A percentile compares a stretch with the other conserved stretches of the same genome.
Conservation (phyloP, 2,888 invertebrate genomes). For the Yponomeuta evonymella region DNA sequence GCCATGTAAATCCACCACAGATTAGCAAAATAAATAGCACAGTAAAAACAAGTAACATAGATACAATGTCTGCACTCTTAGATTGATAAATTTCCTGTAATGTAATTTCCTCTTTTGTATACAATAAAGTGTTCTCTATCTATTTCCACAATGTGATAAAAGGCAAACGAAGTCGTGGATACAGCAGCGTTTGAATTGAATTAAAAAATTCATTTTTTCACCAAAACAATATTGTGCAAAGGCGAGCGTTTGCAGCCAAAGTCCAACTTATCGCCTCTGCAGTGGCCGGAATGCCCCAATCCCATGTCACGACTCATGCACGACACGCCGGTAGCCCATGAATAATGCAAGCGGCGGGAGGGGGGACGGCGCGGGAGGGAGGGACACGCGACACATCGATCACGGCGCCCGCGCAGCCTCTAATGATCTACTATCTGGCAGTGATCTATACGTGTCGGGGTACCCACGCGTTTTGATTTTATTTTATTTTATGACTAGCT, state of each 20-base stretch:
- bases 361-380: not conserved
- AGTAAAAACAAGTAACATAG: too few species aligned
- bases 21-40: too few species aligned
- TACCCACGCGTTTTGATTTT: not conserved
- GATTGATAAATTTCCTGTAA: too few species aligned
- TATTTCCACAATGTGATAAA: too few species aligned
- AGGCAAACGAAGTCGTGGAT: too few species aligned
- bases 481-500: too few species aligned
- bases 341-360: slow-evolving; percentile 1
- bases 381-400: slow-evolving; percentile 2
- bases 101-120: too few species aligned
- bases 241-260: not conserved
- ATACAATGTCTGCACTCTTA: too few species aligned
- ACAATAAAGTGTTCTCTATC: too few species aligned
- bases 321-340: not conserved
- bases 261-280: not conserved
- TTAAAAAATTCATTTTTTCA: too few species aligned
- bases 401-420: not conserved
- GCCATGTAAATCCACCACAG: too few species aligned
- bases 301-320: not conserved
- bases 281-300: not conserved
- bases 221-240: not conserved
- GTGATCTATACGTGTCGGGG: slow-evolving; percentile 13
- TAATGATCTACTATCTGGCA: slow-evolving; percentile 13
- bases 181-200: too few species aligned